Evolutionary conservation across 2,113 vertebrate genomes (phyloP), one percentile per base, ranked within the genome.

Genomic region (Sphaerodactylus townsendi): DNA sequence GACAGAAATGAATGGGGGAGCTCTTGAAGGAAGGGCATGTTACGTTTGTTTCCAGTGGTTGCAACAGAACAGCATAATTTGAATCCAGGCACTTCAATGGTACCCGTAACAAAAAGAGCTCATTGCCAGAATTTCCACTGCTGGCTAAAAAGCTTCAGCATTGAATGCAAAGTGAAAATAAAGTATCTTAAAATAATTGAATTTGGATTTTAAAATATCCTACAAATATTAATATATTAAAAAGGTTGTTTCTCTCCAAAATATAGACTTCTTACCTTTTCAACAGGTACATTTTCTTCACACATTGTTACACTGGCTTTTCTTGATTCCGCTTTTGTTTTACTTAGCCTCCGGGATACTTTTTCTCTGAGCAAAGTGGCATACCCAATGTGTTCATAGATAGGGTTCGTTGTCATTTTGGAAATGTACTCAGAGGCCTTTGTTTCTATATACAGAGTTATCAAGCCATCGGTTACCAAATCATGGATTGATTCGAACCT

Each of bases 401-500:
- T 99, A 84, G 99, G 98, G 91, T 99, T 99, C 7, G 98, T 99
- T 80, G 99, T 99, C 99, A 99, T 99, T 94, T 98, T 99, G 82
- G 98, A 98, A 77, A 99, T 99, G 93, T 99, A 99, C 91, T 99
- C 98, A 0, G 99, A 98, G 77, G 99, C 99, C 95, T 99, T 99
- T 89, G 97, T 99, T 96, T 99, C 99, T 89, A 99, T 98, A 93
- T 99, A 99, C 85, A 99, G 87, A 0, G 98, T 99, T 93, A 99
- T 99, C 93, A 99, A 97, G 88, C 98, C 99, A 53, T 99, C 99
- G 10, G 98, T 99, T 93, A 99, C 99, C 76, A 99, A 95, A 93
- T 99, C 99, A 0, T 99, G 98, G 79, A 99, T 97, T 0, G 99
- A 99, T 92, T 99, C 98, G 0, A 99, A 99, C 88, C 98, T 97